A percentile compares a stretch with the other conserved stretches of the same genome.
These are phyloP conservation scores for Halictus quadricinctus DNA, from an alignment of 2,888 invertebrate genomes.

Conservation along the genomic window DNA sequence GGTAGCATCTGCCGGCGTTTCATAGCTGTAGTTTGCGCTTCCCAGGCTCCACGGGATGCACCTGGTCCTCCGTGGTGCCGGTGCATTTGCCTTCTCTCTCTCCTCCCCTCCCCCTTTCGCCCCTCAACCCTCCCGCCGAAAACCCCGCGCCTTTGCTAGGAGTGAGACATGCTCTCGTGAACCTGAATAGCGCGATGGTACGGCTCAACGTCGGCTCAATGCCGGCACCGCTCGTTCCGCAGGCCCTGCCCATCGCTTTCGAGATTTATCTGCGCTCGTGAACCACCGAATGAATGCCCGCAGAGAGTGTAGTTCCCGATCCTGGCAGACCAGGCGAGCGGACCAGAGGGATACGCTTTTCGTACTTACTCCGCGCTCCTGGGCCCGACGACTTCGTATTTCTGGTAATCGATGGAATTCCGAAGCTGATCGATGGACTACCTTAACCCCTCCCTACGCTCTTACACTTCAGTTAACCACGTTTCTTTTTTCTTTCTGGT, in stretches of 20 bases:
- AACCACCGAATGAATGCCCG: conserved; percentile 33
- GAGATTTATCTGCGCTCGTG: conserved; percentile 75
- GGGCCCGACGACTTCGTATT: conserved; percentile 9
- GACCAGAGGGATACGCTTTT: conserved; percentile 27
- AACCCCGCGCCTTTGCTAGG: conserved; percentile 32
- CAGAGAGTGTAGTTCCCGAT: conserved; percentile 15
- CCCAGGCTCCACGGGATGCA: conserved; percentile 81
- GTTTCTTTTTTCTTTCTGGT: not conserved
- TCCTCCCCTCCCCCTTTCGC: conserved; percentile 9
- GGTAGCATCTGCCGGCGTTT: conserved; percentile 71
- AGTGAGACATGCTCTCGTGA: conserved; percentile 77
- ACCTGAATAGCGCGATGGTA: conserved; percentile 76
- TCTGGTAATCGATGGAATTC: conserved; percentile 35
- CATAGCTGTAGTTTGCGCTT: conserved; percentile 78
- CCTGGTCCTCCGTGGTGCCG: conserved; percentile 77
- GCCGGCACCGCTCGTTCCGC: conserved; percentile 37
- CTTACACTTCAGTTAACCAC: not conserved
- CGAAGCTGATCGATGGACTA: not conserved
- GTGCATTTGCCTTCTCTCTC: conserved; percentile 69
- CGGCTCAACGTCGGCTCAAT: conserved; percentile 65
- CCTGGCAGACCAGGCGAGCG: not conserved
- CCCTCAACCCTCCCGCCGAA: not conserved
- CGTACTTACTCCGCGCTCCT: conserved; percentile 18
- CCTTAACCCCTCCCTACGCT: not conserved
- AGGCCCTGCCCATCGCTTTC: conserved; percentile 44